These are phyloP conservation scores for Apamea epomidion DNA, from an alignment of 2,888 invertebrate species.

Conservation along the genomic window DNA sequence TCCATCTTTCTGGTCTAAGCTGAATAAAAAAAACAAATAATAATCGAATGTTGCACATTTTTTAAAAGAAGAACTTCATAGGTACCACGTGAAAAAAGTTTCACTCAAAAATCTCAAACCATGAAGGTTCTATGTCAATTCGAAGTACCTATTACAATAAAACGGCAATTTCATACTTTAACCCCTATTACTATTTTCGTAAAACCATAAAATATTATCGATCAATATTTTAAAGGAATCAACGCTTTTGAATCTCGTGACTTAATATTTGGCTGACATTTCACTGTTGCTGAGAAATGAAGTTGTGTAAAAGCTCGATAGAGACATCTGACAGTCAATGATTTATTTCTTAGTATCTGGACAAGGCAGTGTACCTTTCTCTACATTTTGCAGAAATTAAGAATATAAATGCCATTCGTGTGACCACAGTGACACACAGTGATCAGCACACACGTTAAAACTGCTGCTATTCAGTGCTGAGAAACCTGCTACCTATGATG, in stretches of 20 bases:
- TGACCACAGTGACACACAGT: background rate
- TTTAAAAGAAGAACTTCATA: too few relatives aligned
- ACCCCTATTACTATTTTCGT: background rate
- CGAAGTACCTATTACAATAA: too few relatives aligned
- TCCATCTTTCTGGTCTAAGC: too few relatives aligned
- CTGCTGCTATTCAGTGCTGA: background rate
- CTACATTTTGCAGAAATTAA: background rate
- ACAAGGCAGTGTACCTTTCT: background rate
- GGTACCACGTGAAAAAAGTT: too few relatives aligned
- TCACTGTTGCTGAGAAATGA: background rate
- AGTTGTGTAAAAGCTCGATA: background rate
- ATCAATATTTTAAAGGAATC: background rate
- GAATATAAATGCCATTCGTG: background rate
- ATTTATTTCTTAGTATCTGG: background rate
- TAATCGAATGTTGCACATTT: too few relatives aligned
- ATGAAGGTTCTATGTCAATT: too few relatives aligned
- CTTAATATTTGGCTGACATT: slow-evolving; percentile 4
- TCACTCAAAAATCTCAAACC: too few relatives aligned
- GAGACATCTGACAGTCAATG: background rate
- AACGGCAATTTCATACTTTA: too few relatives aligned
- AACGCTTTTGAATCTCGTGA: background rate
- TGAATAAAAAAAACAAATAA: too few relatives aligned
- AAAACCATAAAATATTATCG: background rate
- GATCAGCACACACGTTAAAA: background rate
- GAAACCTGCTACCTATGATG: background rate